A percentile compares a stretch with the other conserved stretches of the same genome.
phyloP scores from a whole-genome alignment of 2,113 vertebrate species.

The Panthera uncia region DNA sequence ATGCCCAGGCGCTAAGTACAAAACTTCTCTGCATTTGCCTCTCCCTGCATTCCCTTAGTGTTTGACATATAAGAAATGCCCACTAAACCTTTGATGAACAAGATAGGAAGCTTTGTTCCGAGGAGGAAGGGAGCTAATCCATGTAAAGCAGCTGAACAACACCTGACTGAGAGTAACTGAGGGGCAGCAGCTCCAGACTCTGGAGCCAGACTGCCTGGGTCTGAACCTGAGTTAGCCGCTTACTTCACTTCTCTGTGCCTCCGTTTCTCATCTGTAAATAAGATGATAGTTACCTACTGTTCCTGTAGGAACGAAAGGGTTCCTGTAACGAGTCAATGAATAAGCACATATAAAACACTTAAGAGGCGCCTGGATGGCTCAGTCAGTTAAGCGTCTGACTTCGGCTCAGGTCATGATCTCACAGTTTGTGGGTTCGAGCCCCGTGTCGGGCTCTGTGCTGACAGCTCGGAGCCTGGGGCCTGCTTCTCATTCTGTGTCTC shows the following conservation, averaged over 20 bases:
- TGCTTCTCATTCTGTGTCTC: no score
- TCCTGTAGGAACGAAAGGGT: neutral
- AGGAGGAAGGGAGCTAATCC: conserved; percentile 30
- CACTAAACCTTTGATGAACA: neutral
- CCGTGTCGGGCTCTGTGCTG: no score
- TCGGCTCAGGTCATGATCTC: no score
- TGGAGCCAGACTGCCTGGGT: neutral
- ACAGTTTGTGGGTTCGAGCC: no score
- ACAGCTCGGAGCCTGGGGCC: no score
- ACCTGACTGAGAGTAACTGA: neutral
- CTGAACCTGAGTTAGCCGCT: neutral
- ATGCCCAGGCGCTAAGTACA: neutral
- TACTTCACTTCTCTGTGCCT: neutral
- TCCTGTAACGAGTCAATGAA: neutral
- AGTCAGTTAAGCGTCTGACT: no score
- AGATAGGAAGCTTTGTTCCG: neutral
- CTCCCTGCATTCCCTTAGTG: neutral
- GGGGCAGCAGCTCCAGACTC: neutral
- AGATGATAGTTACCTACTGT: neutral
- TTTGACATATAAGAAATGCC: neutral
- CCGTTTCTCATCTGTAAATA: neutral
- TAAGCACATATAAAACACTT: neutral
- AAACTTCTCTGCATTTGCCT: neutral
- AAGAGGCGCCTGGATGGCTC: no score
- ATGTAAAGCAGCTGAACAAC: neutral